Base-by-base conservation (phyloP, 53 echinoderm and acorn worm genomes). In the Antedon mediterranea region DNA sequence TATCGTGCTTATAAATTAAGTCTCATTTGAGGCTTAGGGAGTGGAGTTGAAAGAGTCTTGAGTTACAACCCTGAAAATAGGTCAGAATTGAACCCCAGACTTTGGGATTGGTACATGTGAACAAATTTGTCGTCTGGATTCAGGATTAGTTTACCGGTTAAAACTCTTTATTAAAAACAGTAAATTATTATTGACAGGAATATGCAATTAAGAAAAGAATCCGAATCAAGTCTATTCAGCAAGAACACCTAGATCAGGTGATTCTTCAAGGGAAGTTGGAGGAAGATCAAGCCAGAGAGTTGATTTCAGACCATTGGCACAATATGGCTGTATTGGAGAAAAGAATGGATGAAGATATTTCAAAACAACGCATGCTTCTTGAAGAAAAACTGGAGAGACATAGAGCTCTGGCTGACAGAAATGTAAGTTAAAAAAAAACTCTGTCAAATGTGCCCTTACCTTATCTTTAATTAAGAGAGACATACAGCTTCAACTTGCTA, bases 331-430 rank as follows among this genome's bases (percentile, higher is more conserved):
- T 80, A 7, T 74, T 98, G 43, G 98, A 98, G 73, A 57, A 84
- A 6, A 75, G 88, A 32, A 93, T 98, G 90, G 98, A 98, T 73
- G 92, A 88, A 13, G 98, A 93, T 82, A 85, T 98, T 72, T 93
- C 98, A 30, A 44, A 88, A 79, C 90, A 93, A 83, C 84, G 93
- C 33, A 90, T 98, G 93, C 41, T 77, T 70, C 76, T 98, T 28
- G 98, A 98, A 78, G 93, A 93, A 82, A 88, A 88, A 71, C 81
- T 90, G n/a, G 88, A 79, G 4, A 84, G 80, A 43, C 83, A 90
- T 41, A 88, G 84, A 71, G 81, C 85, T 43, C 83, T 98, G 43
- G 93, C 90, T 26, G 82, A 82, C 34, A 82, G 81, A n/a, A 93
- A 86, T 72, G 98, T 98, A 79, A 89, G 78, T 31, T 0, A 4